These are phyloP conservation scores for Enoplosus armatus DNA, from an alignment of 2,797 vertebrate genomes.

Conservation along the genomic window DNA sequence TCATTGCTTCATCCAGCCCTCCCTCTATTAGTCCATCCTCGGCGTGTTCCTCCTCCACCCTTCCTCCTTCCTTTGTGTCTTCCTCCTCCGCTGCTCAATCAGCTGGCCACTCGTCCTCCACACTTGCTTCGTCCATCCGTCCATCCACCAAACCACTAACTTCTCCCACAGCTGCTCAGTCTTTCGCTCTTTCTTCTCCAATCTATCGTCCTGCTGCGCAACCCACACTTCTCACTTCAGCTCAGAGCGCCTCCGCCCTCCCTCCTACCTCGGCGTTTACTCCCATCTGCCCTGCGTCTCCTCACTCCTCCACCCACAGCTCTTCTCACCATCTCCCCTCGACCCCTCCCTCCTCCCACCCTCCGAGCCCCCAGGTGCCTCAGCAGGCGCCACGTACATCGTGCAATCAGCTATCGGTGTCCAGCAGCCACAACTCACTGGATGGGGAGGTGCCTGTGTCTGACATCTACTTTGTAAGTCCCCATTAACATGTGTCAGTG, in stretches of 20 bases:
- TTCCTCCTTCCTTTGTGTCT: conserved; percentile 61
- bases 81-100: conserved; percentile 48
- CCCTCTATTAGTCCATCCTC: conserved; percentile 30
- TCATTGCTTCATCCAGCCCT: conserved; percentile 37
- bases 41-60: conserved; percentile 58
- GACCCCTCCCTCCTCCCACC: conserved; percentile 66
- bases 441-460: conserved; percentile 87
- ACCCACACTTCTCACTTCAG: conserved; percentile 5
- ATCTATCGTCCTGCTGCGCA: conserved; percentile 7
- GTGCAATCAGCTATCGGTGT: conserved; percentile 89
- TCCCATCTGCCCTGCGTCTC: conserved; percentile 64
- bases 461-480: conserved; percentile 98
- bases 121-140: conserved; percentile 62
- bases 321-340: conserved; percentile 61
- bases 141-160: conserved; percentile 68
- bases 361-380: conserved; percentile 68
- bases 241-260: conserved; percentile 35
- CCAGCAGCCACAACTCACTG: conserved; percentile 90
- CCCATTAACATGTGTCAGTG: neutral
- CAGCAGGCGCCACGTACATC: conserved; percentile 70
- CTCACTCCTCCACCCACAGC: conserved; percentile 39
- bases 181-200: conserved; percentile 32
- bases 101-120: conserved; percentile 48
- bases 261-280: conserved; percentile 69
- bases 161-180: conserved; percentile 48